These are phyloP conservation scores for Psilopogon haemacephalus DNA, from an alignment of 2,113 vertebrate genomes.

Conservation along the genomic window DNA sequence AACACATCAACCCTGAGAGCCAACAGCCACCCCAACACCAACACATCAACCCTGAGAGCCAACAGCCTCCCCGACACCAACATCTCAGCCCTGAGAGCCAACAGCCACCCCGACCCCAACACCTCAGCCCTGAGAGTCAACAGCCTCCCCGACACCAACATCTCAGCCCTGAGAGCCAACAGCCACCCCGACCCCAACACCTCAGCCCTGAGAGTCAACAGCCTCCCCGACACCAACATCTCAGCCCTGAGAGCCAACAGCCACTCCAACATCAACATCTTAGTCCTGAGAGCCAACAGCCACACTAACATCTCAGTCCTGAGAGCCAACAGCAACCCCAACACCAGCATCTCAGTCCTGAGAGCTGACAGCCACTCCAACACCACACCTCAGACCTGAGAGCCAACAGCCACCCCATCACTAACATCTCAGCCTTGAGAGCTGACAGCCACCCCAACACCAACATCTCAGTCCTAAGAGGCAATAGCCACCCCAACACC, in stretches of 20 bases:
- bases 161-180: not conserved
- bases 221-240: not conserved
- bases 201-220: not conserved
- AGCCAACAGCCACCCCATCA: too few relatives aligned
- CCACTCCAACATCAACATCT: fast-evolving
- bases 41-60: fast-evolving
- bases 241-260: not conserved
- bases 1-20: fast-evolving
- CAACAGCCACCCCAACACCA: not conserved
- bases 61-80: not conserved
- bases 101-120: not conserved
- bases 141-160: not conserved
- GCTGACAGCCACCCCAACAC: not conserved
- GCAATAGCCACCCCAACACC: not conserved
- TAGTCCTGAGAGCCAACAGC: fast-evolving
- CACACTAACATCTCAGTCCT: not conserved
- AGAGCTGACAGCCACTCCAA: too few relatives aligned
- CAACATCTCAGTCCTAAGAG: fast-evolving
- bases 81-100: not conserved
- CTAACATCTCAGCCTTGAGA: not conserved
- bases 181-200: not conserved
- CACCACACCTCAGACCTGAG: not conserved
- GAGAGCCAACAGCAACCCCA: not conserved
- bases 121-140: not conserved
- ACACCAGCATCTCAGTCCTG: fast-evolving